A percentile compares a stretch with the other conserved stretches of the same genome.
These are phyloP conservation scores for Acronicta leporina DNA, from an alignment of 2,888 invertebrate species.

Conservation along the genomic window DNA sequence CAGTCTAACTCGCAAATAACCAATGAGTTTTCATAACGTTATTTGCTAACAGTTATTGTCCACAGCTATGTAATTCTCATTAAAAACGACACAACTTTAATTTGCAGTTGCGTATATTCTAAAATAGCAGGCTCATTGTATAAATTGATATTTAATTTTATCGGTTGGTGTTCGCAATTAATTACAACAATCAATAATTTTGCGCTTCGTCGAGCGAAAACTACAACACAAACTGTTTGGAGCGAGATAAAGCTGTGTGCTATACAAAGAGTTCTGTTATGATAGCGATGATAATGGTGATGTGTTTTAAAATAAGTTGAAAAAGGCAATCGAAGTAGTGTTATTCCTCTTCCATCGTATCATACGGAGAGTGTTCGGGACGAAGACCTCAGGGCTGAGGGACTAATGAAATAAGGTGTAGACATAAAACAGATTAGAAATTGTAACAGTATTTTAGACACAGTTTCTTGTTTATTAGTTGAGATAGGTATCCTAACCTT, in stretches of 20 bases:
- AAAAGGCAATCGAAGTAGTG: neutral
- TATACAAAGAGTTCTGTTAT: slow-evolving; percentile 17
- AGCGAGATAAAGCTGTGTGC: slow-evolving; percentile 65
- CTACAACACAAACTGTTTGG: slow-evolving; percentile 71
- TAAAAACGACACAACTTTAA: slow-evolving; percentile 31
- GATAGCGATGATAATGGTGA: too few species aligned
- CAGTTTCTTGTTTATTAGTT: too few species aligned
- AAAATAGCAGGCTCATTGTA: slow-evolving; percentile 54
- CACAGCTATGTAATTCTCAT: slow-evolving; percentile 15
- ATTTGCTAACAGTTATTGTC: slow-evolving; percentile 9
- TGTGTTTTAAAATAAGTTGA: too few species aligned
- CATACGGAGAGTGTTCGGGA: too few species aligned
- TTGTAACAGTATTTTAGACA: too few species aligned
- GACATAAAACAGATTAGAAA: too few species aligned
- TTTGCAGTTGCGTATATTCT: slow-evolving; percentile 29
- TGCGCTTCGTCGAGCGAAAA: slow-evolving; percentile 78
- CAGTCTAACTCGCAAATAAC: slow-evolving; percentile 1
- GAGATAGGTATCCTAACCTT: too few species aligned
- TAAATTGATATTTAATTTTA: slow-evolving; percentile 75
- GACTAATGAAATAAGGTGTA: too few species aligned
- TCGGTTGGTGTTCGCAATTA: slow-evolving; percentile 80
- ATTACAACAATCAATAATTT: slow-evolving; percentile 86
- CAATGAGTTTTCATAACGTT: slow-evolving; percentile 5
- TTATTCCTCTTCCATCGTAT: too few species aligned
- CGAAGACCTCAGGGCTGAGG: too few species aligned